Evolutionary conservation across 2,797 vertebrate species (phyloP).

Genomic region (Manis javanica): DNA sequence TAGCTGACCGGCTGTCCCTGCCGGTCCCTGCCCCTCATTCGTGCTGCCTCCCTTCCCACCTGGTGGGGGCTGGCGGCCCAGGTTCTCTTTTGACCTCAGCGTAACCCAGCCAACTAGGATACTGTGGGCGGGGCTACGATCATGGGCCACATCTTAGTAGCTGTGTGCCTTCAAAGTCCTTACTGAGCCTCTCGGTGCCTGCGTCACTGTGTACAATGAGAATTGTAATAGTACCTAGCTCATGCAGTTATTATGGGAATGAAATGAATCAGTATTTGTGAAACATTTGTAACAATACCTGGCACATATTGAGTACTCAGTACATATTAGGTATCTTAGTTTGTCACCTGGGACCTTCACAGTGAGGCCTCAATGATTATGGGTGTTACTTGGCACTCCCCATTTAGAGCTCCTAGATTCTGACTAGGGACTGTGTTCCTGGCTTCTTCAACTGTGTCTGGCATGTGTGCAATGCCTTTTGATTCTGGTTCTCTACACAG

Average conservation of each 20-base stretch:
- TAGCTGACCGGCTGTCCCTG: background rate
- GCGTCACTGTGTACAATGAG: background rate
- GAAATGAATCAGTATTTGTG: background rate
- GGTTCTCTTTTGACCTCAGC: background rate
- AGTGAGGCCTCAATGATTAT: background rate
- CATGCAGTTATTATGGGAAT: background rate
- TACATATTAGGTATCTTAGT: background rate
- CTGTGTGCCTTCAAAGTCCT: background rate
- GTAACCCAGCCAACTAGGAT: background rate
- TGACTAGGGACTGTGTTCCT: background rate
- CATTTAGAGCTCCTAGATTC: background rate
- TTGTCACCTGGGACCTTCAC: background rate
- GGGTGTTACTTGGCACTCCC: background rate
- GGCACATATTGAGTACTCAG: background rate
- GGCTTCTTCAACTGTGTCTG: background rate
- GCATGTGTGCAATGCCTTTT: background rate
- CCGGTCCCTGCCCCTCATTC: no score
- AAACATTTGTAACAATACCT: background rate
- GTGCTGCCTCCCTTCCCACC: background rate
- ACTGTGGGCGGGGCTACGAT: background rate
- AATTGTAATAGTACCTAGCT: background rate
- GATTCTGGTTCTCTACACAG: background rate
- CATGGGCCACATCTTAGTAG: background rate
- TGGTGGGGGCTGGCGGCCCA: no score
- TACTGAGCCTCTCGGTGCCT: background rate